phyloP scores from a whole-genome alignment of 1,140 invertebrate species.

The Zaprionus camerounensis region DNA sequence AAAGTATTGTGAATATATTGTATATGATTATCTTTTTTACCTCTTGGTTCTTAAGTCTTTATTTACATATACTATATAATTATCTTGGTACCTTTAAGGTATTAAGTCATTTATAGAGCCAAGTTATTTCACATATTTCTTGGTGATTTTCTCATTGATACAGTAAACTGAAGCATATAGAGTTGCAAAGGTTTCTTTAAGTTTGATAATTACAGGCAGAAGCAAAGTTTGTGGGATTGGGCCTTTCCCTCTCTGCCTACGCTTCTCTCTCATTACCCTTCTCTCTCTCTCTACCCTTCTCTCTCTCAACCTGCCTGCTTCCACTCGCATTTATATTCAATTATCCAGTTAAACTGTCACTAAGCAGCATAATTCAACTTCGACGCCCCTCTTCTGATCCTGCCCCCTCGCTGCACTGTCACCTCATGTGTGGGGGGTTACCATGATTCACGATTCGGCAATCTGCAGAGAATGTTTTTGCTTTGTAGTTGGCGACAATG shows the following conservation, averaged over 20 bases:
- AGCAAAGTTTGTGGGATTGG: too few relatives aligned
- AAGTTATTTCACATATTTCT: too few relatives aligned
- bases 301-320: neutral
- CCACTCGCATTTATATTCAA: constrained; percentile 55
- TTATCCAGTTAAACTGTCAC: constrained; percentile 59
- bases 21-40: neutral
- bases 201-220: too few relatives aligned
- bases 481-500: constrained; percentile 65
- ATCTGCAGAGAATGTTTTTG: constrained; percentile 35
- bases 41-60: neutral
- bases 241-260: too few relatives aligned
- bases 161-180: too few relatives aligned
- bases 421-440: neutral
- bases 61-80: too few relatives aligned
- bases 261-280: too few relatives aligned
- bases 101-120: too few relatives aligned
- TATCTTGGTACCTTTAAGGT: too few relatives aligned
- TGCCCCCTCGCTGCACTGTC: neutral
- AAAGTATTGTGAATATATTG: neutral
- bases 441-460: constrained; percentile 65
- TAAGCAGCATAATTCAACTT: constrained; percentile 1
- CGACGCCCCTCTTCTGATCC: neutral
- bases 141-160: too few relatives aligned
- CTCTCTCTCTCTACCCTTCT: too few relatives aligned
- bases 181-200: too few relatives aligned